Base-by-base conservation (phyloP, 53 echinoderm and acorn worm species). In the Crossaster papposus region DNA sequence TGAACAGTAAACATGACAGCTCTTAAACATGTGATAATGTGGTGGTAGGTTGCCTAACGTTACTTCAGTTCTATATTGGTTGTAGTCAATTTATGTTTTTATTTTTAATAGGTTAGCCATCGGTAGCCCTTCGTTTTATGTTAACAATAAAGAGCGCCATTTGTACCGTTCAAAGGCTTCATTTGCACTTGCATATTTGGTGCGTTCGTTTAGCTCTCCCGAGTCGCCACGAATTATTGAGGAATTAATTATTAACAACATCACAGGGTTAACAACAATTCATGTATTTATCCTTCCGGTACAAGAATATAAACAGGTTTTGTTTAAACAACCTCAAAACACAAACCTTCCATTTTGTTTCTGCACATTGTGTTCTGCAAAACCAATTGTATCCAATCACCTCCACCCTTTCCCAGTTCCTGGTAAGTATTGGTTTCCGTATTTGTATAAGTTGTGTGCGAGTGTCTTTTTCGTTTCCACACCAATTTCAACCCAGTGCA, bases 1-100 rank as follows among this genome's bases (percentile, higher is more conserved):
- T 74, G 33, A 2, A 74, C 33, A 55, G 17, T 81, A 33, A 35
- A 30, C 82, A 70, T 82, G 82, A 65, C 65, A 82, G 38, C 65
- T 37, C 82, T 68, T 50, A 17, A 24, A 17, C 29, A 34, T 73
- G 38, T 81, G 63, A 33, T 81, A 33, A 17, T 37, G 35, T 81
- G 82, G 82, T 82, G 82, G 33, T 82, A n/a, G 82, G 65, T 82
- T 50, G 65, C 65, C 55, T 82, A 82, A 82, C 65, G 35, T 63
- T 26, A 28, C 14, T 30, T 11, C 0, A 17, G 12, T 51, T 54
- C 53, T 14, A 44, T 44, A 26, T 37, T 20, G 30, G 4, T 1
- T 79, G 31, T 51, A 20, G 2, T 20, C 14, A 0, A 58, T 28
- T 31, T 33, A 23, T 81, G 6, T 80, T n/a, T 14, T 31, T 23